Evolutionary conservation across 2,797 vertebrate genomes (phyloP), one percentile per base, ranked within the genome.

Genomic region (Otolemur crassicaudatus): DNA sequence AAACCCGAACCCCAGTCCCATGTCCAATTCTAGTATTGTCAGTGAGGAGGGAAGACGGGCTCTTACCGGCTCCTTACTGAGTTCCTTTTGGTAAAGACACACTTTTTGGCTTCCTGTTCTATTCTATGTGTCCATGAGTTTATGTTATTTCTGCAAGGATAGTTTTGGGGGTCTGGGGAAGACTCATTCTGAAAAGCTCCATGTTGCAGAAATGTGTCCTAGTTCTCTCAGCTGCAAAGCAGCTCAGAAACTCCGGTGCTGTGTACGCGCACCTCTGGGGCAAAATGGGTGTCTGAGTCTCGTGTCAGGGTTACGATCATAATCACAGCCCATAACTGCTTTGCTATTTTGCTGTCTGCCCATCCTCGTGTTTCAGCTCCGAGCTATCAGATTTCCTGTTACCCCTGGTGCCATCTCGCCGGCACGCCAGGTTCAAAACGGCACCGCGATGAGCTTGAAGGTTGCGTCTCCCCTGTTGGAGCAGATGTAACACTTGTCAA

Each of bases 401-500:
- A 98, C 98, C 77, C 37, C 1, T 25, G n/a, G 98, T 96, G 99
- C 98, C 98, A 98, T 98, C 99, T 99, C 99, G 97, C 98, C 98
- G 98, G 98, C 98, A 98, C 97, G 98, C 98, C 97, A 98, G 98
- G 99, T 99, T 99, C 99, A 99, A 99, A 99, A 98, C 98, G 98
- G 99, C 99, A 99, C 98, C 98, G 97, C 60, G 9, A n/a, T 2
- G 61, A 94, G 53, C 82, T 37, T 56, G 11, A 46, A 86, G 99
- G 99, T 99, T 99, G 98, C 98, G 98, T 99, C 99, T 99, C 98
- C 98, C 98, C 98, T 99, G 99, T 98, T 98, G 98, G 96, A 98
- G 97, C 76, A 98, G 98, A 98, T 99, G 98, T 99, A 98, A 98
- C 98, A 98, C 98, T 98, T 99, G 99, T 99, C 99, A 99, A 99